phyloP scores from a whole-genome alignment of 2,888 invertebrate species.

The Callimorpha dominula region DNA sequence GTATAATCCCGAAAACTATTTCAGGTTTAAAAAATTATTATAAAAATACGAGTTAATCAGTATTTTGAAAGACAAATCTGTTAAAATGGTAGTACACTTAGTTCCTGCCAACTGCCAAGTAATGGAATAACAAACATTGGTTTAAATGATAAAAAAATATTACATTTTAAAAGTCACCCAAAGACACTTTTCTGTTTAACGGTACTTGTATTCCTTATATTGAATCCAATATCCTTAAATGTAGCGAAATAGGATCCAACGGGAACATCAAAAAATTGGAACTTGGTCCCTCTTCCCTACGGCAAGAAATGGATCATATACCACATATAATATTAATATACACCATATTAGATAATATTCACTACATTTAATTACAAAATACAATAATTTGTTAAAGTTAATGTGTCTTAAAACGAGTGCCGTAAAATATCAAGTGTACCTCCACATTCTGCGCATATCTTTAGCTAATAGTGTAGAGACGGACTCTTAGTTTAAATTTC shows the following conservation, averaged over 20 bases:
- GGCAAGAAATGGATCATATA: background rate
- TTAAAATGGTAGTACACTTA: too few species aligned
- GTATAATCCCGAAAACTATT: too few species aligned
- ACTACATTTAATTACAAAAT: constrained; percentile 61
- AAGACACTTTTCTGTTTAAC: background rate
- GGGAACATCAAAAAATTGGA: background rate
- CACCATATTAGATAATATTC: background rate
- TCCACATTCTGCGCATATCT: constrained; percentile 74
- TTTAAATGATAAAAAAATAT: background rate
- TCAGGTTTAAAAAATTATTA: too few species aligned
- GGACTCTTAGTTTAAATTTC: constrained; percentile 41
- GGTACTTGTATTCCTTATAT: background rate
- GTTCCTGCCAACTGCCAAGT: too few species aligned
- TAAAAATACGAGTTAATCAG: too few species aligned
- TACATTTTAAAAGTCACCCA: background rate
- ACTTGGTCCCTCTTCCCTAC: background rate
- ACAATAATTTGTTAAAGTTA: constrained; percentile 77
- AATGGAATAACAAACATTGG: background rate
- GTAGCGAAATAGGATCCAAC: background rate
- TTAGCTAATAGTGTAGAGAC: constrained; percentile 53
- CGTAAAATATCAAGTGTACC: constrained; percentile 76
- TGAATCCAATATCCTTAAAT: background rate
- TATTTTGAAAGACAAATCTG: too few species aligned
- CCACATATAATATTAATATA: too few species aligned
- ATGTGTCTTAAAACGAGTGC: constrained; percentile 73